A percentile compares a stretch with the other conserved stretches of the same genome.
phyloP scores from a whole-genome alignment of 2,113 vertebrate species.

The Echinops telfairi region DNA sequence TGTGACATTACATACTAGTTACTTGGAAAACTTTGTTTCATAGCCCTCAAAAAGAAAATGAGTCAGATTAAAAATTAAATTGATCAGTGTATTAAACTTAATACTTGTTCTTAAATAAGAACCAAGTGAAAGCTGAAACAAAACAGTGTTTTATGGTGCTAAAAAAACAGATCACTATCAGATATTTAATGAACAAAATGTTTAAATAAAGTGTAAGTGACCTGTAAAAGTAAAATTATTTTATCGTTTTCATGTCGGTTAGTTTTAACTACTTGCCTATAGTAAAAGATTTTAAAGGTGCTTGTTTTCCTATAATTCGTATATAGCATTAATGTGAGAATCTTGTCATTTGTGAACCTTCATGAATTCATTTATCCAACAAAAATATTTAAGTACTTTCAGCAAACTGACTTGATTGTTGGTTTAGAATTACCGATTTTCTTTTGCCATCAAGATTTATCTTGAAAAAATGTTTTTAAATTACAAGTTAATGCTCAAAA shows the following conservation, averaged over 20 bases:
- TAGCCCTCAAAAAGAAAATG: conserved; percentile 45
- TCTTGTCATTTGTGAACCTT: conserved; percentile 48
- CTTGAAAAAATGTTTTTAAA: conserved; percentile 18
- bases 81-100: conserved; percentile 58
- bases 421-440: conserved; percentile 46
- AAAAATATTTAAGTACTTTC: conserved; percentile 55
- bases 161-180: conserved; percentile 27
- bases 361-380: conserved; percentile 36
- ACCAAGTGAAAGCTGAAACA: conserved; percentile 61
- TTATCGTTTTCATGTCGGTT: conserved; percentile 37
- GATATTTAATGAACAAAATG: conserved; percentile 40
- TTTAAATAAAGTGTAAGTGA: conserved; percentile 61
- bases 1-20: not conserved
- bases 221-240: conserved; percentile 28
- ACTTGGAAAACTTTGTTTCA: conserved; percentile 24
- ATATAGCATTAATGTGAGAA: not conserved
- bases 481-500: conserved; percentile 34
- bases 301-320: conserved; percentile 45
- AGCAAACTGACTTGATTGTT: not conserved
- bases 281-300: conserved; percentile 21
- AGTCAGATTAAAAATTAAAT: not conserved
- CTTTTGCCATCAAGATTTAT: conserved; percentile 58
- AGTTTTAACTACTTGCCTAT: conserved; percentile 53
- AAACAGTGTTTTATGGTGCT: conserved; percentile 37
- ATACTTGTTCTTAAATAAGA: conserved; percentile 48